Percentiles rank a stretch among this genome's conserved stretches.
Conservation (phyloP, 2,888 invertebrate genomes). For the Carpatolechia fugitivella region DNA sequence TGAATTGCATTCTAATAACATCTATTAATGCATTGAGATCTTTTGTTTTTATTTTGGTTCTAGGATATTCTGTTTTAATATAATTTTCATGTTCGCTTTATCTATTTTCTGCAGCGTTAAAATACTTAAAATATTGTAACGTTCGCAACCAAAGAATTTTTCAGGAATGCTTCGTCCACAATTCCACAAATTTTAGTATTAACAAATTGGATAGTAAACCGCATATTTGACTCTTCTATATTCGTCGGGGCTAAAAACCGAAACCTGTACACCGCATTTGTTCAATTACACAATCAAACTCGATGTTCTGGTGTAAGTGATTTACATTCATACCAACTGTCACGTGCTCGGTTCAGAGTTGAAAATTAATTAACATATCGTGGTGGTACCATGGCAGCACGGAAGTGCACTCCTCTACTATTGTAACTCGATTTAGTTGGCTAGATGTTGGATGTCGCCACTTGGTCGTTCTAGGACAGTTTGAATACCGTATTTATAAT, state of each 20-base stretch:
- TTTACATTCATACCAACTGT: conserved; percentile 39
- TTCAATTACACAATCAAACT: conserved; percentile 17
- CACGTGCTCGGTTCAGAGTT: conserved; percentile 29
- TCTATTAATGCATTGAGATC: too few species aligned
- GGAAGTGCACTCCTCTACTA: conserved; percentile 25
- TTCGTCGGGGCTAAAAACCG: neutral
- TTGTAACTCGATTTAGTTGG: conserved; percentile 14
- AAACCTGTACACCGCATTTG: conserved; percentile 6
- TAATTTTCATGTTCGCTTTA: too few species aligned
- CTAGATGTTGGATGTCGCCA: conserved; percentile 3
- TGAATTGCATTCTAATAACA: neutral
- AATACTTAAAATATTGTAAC: too few species aligned
- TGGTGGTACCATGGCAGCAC: conserved; percentile 19
- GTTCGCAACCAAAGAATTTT: too few species aligned
- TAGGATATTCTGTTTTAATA: too few species aligned
- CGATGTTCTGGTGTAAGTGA: conserved; percentile 21
- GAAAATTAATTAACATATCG: conserved; percentile 37
- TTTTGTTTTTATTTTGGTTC: too few species aligned
- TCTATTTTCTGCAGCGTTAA: too few species aligned
- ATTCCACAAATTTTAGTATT: too few species aligned
- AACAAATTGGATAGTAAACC: neutral
- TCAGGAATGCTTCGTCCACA: too few species aligned
- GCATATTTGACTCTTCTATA: neutral
- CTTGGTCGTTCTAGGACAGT: conserved; percentile 1
- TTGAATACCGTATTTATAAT: neutral